These are phyloP conservation scores for Archips crataeganus DNA, from an alignment of 2,888 invertebrate genomes.

Conservation along the genomic window DNA sequence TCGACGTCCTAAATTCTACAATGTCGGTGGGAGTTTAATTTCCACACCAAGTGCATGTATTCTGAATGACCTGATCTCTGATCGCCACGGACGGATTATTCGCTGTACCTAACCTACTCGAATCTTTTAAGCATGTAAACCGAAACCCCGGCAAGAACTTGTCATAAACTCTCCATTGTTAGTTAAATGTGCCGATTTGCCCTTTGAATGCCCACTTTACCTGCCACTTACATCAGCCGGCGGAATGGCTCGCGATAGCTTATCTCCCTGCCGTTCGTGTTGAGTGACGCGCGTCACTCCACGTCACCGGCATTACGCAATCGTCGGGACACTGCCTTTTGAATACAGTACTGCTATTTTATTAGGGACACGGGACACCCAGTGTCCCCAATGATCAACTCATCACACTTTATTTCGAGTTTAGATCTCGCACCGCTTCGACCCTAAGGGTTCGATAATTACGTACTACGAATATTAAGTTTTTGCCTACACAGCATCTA, in stretches of 20 bases:
- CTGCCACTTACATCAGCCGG: conserved; percentile 27
- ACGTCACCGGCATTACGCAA: conserved; percentile 37
- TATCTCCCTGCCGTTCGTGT: conserved; percentile 30
- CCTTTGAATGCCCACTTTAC: conserved; percentile 15
- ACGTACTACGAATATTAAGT: conserved; percentile 6
- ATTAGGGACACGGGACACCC: not conserved
- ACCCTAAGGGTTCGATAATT: conserved; percentile 3
- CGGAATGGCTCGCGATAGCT: conserved; percentile 32
- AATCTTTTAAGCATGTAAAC: not conserved
- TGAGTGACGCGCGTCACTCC: conserved; percentile 30
- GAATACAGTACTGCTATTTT: conserved; percentile 14
- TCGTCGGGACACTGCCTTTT: conserved; percentile 4
- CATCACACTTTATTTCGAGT: not conserved
- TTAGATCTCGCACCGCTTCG: not conserved
- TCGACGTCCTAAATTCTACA: too few relatives aligned
- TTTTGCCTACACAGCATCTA: conserved; percentile 26
- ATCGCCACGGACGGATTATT: not conserved
- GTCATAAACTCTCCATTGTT: conserved; percentile 4
- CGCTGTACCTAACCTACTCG: not conserved
- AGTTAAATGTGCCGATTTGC: conserved; percentile 17
- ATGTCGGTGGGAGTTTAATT: too few relatives aligned
- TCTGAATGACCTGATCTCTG: not conserved
- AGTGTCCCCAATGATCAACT: not conserved
- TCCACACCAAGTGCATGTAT: not conserved
- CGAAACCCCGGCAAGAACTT: not conserved